phyloP scores from a whole-genome alignment of 2,113 vertebrate species.

The Sapayoa aenigma region DNA sequence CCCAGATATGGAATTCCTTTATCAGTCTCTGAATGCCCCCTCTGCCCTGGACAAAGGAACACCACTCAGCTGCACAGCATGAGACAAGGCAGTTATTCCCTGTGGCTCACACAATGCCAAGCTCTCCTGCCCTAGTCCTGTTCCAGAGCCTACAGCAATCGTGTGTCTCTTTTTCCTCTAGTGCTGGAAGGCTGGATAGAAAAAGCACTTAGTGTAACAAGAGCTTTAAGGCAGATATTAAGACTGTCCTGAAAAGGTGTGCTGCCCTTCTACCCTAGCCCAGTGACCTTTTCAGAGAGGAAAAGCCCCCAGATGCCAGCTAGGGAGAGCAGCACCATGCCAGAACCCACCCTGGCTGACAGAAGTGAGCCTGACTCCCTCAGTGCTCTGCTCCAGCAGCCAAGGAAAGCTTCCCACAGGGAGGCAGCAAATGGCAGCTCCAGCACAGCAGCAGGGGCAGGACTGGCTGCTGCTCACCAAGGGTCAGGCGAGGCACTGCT shows the following conservation, averaged over 20 bases:
- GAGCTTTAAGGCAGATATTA: not conserved
- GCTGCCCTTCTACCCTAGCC: not conserved
- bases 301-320: not conserved
- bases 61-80: not conserved
- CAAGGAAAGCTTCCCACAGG: not conserved
- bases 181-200: not conserved
- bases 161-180: not conserved
- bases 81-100: not conserved
- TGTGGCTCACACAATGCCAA: not conserved
- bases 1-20: not conserved
- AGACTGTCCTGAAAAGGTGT: not conserved
- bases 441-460: not conserved
- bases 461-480: not conserved
- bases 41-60: not conserved
- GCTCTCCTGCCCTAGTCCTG: not conserved
- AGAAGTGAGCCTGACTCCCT: not conserved
- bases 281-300: not conserved
- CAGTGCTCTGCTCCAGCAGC: not conserved
- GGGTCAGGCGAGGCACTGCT: constrained; percentile 4
- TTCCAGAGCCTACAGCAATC: not conserved
- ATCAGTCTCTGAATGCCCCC: not conserved
- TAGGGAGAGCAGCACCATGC: not conserved
- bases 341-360: not conserved
- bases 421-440: constrained; percentile 18
- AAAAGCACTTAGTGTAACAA: not conserved